Percentiles rank a stretch among this genome's conserved stretches.
Conservation (phyloP, 2,797 vertebrate genomes). For the Gadopsis bispinosus region DNA sequence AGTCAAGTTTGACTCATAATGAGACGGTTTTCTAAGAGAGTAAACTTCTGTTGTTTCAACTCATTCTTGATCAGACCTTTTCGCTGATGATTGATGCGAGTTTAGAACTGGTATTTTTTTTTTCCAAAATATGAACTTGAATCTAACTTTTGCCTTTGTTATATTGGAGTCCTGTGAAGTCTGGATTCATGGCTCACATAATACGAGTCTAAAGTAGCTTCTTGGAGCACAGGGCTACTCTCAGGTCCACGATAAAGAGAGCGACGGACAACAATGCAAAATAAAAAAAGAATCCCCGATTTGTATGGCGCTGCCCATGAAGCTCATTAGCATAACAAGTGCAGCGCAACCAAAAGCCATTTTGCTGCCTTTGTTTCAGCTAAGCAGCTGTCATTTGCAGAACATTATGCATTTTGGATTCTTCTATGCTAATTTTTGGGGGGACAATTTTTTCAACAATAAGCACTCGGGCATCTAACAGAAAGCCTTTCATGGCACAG, state of each 20-base stretch:
- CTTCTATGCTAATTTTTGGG: conserved; percentile 95
- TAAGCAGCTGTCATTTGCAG: conserved; percentile 97
- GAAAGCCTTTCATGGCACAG: conserved; percentile 94
- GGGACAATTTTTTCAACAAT: conserved; percentile 96
- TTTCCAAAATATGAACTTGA: neutral
- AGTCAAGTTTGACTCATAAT: conserved; percentile 32
- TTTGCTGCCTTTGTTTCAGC: conserved; percentile 91
- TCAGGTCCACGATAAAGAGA: conserved; percentile 41
- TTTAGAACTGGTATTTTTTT: neutral
- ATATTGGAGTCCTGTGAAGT: accelerated
- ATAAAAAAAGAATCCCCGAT: conserved; percentile 49
- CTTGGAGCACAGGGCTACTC: neutral
- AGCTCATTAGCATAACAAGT: conserved; percentile 89
- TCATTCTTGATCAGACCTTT: no score
- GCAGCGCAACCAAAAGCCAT: conserved; percentile 88
- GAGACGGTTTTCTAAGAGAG: no score
- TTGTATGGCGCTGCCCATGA: conserved; percentile 57
- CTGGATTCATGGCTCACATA: neutral
- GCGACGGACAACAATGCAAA: conserved; percentile 47
- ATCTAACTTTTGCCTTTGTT: neutral
- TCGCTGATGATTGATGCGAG: no score
- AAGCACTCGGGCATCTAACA: conserved; percentile 91
- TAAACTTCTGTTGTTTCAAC: neutral
- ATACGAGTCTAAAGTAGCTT: neutral
- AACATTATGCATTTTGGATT: conserved; percentile 94